Base-by-base conservation (phyloP, 2,888 invertebrate species). In the Cryptosula pallasiana region DNA sequence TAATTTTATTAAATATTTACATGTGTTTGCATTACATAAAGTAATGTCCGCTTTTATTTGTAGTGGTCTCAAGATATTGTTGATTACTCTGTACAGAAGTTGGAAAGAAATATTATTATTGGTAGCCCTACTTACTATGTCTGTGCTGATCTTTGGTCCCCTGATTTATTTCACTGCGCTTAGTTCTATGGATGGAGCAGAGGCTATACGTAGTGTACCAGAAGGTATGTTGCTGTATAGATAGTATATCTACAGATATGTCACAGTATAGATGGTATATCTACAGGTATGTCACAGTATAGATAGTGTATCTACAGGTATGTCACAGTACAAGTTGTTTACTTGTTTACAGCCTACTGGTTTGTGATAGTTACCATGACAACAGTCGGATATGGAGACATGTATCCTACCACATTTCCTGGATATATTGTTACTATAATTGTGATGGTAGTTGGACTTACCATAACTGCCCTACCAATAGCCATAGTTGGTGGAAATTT, bases 401-500 rank as follows among this genome's bases (percentile, higher is more conserved):
- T 55, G 25, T 55, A 55, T 25, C 55, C 55, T n/a, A 13, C 9
- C 16, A 55, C 55, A 3, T 23, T 55, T 55, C n/a, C n/a, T 55
- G 55, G 55, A 16, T 55, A 55, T 55, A n/a, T 55, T 5, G 55
- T 55, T n/a, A 2, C 27, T 16, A n/a, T 63, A 27, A n/a, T 63
- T 29, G 63, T 63, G 3, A 63, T 63, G 63, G n/a, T 63, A 13
- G 34, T 63, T 5, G 63, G 63, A 13, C 63, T 63, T 9, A 63
- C 27, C 25, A 27, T 63, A 25, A 63, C 63, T 25, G 63, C 63
- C 27, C 32, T 63, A n/a, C 63, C 63, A 13, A 27, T 63, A 16
- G 63, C 63, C 27, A 63, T 63, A 9, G 27, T 63, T 63, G 63
- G 63, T 29, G 63, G 63, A 34, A 63, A 63, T 32, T 63, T 63